Base-by-base conservation (phyloP, 2,113 vertebrate species). In the Paratilapia polleni region DNA sequence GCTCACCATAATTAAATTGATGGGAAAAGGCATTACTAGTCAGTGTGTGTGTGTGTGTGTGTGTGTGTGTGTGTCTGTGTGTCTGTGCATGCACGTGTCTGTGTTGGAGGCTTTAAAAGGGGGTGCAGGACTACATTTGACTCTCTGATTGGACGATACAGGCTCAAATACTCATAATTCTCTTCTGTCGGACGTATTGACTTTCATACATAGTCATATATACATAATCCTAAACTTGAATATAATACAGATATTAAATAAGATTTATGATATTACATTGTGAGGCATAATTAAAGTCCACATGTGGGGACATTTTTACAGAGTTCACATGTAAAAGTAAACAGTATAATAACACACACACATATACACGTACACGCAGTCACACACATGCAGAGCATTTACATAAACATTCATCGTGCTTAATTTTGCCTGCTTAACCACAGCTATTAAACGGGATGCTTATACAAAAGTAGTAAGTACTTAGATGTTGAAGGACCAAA, bases 1-100 rank as follows among this genome's bases (percentile, higher is more conserved):
- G 59, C 82, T 88, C 87, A 54, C 78, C 61, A 52, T 88, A 84
- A 90, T 90, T 80, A 88, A 88, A 90, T 68, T 88, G 74, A 88
- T 87, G 78, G 36, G 74, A 66, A 85, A 87, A 87, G 62, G 61
- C 57, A 13, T 81, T 81, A 52, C 47, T 84, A 13, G 79, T 90
- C 63, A 73, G 31, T 70, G 60, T 77, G 52, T 73, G 64, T 49
- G n/a, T 28, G 31, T 28, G 6, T 73, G 26, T 78, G 38, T 57
- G 61, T 80, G 61, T 43, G 60, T 79, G 31, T 76, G 15, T 63
- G 61, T 77, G 60, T 78, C 38, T 63, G 59, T 52, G 17, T 54
- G 59, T 57, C 24, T 63, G 26, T 78, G 36, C 36, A 56, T 84
- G 64, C 47, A 49, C 2, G 15, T 49, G 24, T 26, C 13, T 61